These are phyloP conservation scores for Phataginus tetradactyla DNA, from an alignment of 2,797 vertebrate species.

Conservation along the genomic window DNA sequence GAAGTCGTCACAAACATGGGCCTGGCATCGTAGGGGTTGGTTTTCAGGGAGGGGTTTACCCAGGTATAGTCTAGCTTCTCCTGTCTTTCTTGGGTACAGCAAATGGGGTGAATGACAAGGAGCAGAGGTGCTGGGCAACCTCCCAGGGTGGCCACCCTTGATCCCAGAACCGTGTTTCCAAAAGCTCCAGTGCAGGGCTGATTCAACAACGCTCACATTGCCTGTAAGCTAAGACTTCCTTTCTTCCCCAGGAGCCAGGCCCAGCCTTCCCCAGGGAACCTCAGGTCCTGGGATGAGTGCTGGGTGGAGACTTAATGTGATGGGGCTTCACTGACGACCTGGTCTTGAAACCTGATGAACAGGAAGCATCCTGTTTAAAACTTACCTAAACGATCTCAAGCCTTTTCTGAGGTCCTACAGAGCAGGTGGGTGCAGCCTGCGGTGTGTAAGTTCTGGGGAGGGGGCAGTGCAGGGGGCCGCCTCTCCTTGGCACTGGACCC, in stretches of 20 bases:
- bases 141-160: not conserved
- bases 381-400: not conserved
- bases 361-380: not conserved
- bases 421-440: not conserved
- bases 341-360: not conserved
- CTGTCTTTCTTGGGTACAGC: not conserved
- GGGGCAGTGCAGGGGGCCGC: rapidly evolving
- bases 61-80: not conserved
- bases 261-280: not conserved
- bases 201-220: not conserved
- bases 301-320: not conserved
- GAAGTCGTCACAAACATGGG: not conserved
- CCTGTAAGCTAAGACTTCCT: not conserved
- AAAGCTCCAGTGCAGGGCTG: not conserved
- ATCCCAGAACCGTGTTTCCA: not conserved
- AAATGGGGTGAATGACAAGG: not conserved
- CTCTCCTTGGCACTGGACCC: not conserved
- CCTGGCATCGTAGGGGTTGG: not conserved
- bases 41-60: not conserved
- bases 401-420: not conserved
- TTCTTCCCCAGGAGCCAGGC: not conserved
- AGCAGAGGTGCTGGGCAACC: not conserved
- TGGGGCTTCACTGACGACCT: not conserved
- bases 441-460: not conserved
- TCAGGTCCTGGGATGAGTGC: not conserved